A percentile compares a stretch with the other conserved stretches of the same genome.
phyloP scores from a whole-genome alignment of 2,888 invertebrate genomes.

The Luperina nickerlii region DNA sequence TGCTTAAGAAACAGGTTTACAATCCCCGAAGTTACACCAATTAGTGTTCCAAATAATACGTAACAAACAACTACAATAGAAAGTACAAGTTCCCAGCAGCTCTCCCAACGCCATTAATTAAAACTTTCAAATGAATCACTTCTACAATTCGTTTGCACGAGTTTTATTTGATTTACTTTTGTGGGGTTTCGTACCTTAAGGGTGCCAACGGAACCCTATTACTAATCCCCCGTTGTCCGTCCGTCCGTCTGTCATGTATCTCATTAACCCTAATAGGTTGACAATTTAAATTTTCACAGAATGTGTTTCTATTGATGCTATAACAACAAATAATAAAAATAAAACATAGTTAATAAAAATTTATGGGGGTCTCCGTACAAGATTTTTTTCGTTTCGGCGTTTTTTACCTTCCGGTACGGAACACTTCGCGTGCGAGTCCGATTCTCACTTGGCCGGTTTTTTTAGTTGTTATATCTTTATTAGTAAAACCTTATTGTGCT shows the following conservation, averaged over 20 bases:
- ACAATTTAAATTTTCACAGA: not conserved
- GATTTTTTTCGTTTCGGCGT: not conserved
- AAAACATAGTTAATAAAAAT: not conserved
- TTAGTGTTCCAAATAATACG: conserved; percentile 12
- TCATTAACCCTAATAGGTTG: not conserved
- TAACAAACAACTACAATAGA: not conserved
- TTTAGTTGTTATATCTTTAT: not conserved
- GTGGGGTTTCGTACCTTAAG: not conserved
- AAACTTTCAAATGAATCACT: conserved; percentile 30
- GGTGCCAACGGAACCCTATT: not conserved
- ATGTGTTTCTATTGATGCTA: not conserved
- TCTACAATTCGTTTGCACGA: conserved; percentile 10
- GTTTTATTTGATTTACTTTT: not conserved
- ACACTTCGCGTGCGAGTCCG: too few relatives aligned
- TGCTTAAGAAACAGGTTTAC: not conserved
- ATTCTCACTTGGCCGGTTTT: not conserved
- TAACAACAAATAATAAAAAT: not conserved
- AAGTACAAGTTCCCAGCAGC: not conserved
- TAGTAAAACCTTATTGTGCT: not conserved
- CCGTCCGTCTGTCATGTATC: not conserved
- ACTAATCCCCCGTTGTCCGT: not conserved
- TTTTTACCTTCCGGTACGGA: not conserved
- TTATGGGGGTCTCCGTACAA: not conserved
- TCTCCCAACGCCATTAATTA: conserved; percentile 11
- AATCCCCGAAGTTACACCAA: conserved; percentile 15